These are phyloP conservation scores for Pachycephala philippinensis DNA, from an alignment of 2,113 vertebrate genomes.

Conservation along the genomic window DNA sequence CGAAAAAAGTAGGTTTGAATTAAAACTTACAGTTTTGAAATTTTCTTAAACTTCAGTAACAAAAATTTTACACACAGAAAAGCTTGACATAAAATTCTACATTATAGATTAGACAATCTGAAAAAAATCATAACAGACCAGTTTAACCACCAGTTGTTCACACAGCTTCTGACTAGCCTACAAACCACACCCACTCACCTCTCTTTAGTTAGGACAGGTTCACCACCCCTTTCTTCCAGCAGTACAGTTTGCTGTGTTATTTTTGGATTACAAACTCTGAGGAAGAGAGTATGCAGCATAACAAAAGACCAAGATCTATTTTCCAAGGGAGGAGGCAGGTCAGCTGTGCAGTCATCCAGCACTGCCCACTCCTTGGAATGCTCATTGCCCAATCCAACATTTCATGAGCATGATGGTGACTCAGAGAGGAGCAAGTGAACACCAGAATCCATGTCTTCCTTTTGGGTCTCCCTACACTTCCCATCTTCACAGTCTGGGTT, in stretches of 20 bases:
- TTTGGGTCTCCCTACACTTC: neutral
- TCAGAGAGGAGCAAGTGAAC: neutral
- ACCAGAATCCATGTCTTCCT: neutral
- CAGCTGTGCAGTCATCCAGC: neutral
- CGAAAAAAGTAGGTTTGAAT: neutral
- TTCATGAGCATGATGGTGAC: neutral
- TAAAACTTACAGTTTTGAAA: neutral
- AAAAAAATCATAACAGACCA: neutral
- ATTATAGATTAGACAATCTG: neutral
- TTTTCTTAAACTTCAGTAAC: neutral
- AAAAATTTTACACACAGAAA: neutral
- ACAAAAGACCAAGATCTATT: neutral
- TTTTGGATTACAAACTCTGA: neutral
- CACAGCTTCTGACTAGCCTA: neutral
- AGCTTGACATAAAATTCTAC: neutral
- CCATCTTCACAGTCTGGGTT: neutral
- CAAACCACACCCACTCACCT: neutral
- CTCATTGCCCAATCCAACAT: neutral
- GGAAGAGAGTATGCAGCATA: neutral
- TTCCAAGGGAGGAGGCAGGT: neutral
- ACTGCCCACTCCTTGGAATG: rapidly evolving
- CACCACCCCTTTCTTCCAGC: neutral
- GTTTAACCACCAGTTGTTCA: neutral
- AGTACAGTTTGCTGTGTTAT: neutral
- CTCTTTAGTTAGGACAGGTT: neutral